Evolutionary conservation across 2,797 vertebrate genomes (phyloP), one percentile per base, ranked within the genome.

Genomic region (Cygnus olor): DNA sequence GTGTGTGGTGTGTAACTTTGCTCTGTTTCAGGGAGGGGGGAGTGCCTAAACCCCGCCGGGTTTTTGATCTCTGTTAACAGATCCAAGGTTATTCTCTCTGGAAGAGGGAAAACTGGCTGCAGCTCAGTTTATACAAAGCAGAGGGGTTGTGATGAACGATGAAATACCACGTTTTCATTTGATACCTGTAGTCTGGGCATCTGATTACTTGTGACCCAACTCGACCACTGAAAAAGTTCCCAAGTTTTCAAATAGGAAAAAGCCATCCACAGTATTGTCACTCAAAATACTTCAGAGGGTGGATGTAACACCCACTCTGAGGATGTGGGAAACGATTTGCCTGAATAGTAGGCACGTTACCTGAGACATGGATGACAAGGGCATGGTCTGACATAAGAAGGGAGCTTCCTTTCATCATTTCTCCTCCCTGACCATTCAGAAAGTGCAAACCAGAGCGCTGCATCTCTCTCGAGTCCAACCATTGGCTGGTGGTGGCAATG

Each of bases 341-440:
- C 49, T 6, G 6, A 36, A 32, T n/a, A 58, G 36, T 40, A 2
- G 1, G 13, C 17, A 5, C 13, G 7, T 71, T 82, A n/a, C 30
- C 22, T 19, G 51, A 49, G 57, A 8, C 18, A 10, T 4, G 40
- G 27, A 6, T 20, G 73, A 47, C 56, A 38, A 34, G 12, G 18
- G 27, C 56, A 19, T 0, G 1, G 28, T 63, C 5, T 7, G 82
- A 10, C 8, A 2, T 25, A 4, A 0, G 4, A 38, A 38, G 28
- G 36, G 27, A 84, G 10, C 14, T 53, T 11, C 9, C 13, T 34
- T 36, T 16, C 11, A 9, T 17, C 19, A 2, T 49, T 86, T 63
- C 22, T 25, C 14, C 14, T 20, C 7, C 22, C 3, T 19, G 34
- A 36, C 11, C 19, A 6, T 38, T 80, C 47, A 38, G 49, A 60